Conservation (phyloP, 2,888 invertebrate species). For the Drosophila meridionalis region DNA sequence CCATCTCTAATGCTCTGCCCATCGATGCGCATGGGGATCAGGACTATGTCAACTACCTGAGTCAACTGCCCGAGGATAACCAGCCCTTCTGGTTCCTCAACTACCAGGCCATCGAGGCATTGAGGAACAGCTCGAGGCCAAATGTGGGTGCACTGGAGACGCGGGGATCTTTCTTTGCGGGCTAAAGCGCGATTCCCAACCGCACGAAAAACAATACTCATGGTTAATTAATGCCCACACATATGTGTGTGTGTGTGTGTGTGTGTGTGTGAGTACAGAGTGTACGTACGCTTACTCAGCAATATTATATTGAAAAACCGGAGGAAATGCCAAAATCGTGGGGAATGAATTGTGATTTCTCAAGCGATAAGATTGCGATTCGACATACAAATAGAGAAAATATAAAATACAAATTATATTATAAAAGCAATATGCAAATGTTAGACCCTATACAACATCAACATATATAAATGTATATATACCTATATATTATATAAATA, state of each 20-base stretch:
- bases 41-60: slow-evolving; percentile 88
- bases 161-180: slow-evolving; percentile 74
- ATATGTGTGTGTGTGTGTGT: neutral
- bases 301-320: slow-evolving; percentile 14
- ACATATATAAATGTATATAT: neutral
- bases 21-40: slow-evolving; percentile 89
- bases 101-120: slow-evolving; percentile 88
- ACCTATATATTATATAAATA: slow-evolving; percentile 8
- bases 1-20: slow-evolving; percentile 85
- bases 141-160: slow-evolving; percentile 64
- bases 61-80: slow-evolving; percentile 88
- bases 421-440: slow-evolving; percentile 10
- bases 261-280: neutral
- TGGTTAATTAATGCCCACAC: neutral
- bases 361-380: slow-evolving; percentile 19
- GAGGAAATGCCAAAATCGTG: slow-evolving; percentile 41
- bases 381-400: neutral
- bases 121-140: slow-evolving; percentile 83
- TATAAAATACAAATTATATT: slow-evolving; percentile 15
- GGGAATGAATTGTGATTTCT: slow-evolving; percentile 15
- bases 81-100: slow-evolving; percentile 91
- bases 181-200: slow-evolving; percentile 35
- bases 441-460: neutral
- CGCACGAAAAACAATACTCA: slow-evolving; percentile 1
- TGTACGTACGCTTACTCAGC: slow-evolving; percentile 3